Conservation (phyloP, 2,113 vertebrate genomes). For the Hemicordylus capensis region DNA sequence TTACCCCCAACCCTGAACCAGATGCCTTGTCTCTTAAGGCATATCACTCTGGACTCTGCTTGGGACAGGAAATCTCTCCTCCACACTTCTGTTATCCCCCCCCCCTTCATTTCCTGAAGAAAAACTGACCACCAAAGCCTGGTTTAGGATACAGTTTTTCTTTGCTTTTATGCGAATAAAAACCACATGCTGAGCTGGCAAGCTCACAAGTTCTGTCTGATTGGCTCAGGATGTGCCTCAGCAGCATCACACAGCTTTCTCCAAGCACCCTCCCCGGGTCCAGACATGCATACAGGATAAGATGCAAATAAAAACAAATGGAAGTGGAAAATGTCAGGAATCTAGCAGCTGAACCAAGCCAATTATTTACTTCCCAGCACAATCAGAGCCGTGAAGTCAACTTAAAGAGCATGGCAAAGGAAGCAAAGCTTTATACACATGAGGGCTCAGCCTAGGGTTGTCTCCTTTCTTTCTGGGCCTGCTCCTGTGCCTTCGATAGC, state of each 20-base stretch:
- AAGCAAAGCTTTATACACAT: not conserved
- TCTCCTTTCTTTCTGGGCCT: not conserved
- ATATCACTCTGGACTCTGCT: not conserved
- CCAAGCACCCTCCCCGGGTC: not conserved
- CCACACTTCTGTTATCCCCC: not conserved
- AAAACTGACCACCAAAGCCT: not conserved
- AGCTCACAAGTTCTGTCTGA: not conserved
- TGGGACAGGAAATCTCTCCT: not conserved
- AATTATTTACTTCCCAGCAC: not conserved
- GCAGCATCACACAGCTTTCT: not conserved
- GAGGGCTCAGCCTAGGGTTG: not conserved
- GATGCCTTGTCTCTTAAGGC: not conserved
- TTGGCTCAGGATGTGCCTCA: not conserved
- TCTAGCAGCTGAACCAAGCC: not conserved
- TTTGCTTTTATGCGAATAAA: not conserved
- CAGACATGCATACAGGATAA: not conserved
- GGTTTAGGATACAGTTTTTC: not conserved
- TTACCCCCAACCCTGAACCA: not conserved
- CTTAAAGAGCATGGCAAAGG: not conserved
- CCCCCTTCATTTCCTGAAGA: not conserved
- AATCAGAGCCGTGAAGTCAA: not conserved
- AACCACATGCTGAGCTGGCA: conserved; percentile 13
- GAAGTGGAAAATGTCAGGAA: not conserved
- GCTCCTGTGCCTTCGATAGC: not conserved
- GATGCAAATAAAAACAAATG: conserved; percentile 6